These are phyloP conservation scores for Limnothrissa miodon DNA, from an alignment of 2,113 vertebrate species.

Conservation along the genomic window DNA sequence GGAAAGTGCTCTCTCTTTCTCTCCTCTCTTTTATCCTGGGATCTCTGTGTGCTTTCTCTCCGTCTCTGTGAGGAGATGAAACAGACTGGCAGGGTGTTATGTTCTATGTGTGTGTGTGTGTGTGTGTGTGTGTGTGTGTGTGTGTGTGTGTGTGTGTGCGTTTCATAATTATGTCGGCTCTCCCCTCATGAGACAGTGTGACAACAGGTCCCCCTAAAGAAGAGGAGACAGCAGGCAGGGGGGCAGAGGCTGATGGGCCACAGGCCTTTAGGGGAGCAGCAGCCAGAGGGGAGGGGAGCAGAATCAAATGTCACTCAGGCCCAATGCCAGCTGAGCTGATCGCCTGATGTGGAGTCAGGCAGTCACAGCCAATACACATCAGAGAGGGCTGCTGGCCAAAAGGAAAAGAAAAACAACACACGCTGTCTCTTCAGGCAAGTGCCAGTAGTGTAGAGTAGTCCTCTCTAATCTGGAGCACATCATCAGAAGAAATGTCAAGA, in stretches of 20 bases:
- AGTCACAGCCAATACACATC: slow-evolving; percentile 35
- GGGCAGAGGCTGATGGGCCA: neutral
- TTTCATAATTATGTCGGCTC: neutral
- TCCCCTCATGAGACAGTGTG: neutral
- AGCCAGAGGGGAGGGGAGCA: neutral
- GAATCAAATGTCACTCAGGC: slow-evolving; percentile 20
- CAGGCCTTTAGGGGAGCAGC: too few relatives aligned
- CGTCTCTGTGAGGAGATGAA: neutral
- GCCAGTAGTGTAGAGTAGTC: neutral
- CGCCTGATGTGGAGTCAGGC: slow-evolving; percentile 34
- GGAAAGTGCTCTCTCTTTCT: neutral
- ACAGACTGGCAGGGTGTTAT: neutral
- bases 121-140: neutral
- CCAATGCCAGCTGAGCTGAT: neutral
- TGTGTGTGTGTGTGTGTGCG: neutral
- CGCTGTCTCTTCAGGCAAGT: neutral
- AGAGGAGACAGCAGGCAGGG: neutral
- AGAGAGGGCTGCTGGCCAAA: neutral
- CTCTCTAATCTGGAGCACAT: neutral
- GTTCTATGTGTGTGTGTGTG: neutral
- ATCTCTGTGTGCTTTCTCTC: neutral
- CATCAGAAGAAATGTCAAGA: neutral
- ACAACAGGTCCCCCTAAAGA: slow-evolving; percentile 21
- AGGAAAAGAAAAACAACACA: neutral
- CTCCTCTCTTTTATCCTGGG: neutral